Percentiles rank a stretch among this genome's conserved stretches.
phyloP scores from a whole-genome alignment of 2,113 vertebrate genomes.

The Paradoxurus hermaphroditus region DNA sequence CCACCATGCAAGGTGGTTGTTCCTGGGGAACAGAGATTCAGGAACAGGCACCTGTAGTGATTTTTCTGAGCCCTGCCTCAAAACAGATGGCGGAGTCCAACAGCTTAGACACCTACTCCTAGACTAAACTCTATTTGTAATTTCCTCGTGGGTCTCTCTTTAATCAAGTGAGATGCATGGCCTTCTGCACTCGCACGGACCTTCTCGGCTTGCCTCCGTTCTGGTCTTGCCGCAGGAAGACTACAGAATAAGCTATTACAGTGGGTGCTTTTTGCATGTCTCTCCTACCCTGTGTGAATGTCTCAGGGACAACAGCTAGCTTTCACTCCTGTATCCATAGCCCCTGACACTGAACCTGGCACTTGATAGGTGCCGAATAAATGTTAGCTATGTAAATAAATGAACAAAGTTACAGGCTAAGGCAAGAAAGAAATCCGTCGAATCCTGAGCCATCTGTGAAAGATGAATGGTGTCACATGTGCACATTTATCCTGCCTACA shows the following conservation, averaged over 20 bases:
- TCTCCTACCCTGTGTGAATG: background rate
- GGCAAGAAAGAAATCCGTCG: background rate
- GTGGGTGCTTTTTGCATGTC: background rate
- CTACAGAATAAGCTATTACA: background rate
- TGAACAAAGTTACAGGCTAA: background rate
- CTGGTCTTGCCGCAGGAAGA: background rate
- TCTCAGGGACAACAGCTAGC: background rate
- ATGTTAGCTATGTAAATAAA: background rate
- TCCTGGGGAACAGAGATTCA: background rate
- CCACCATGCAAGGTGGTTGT: background rate
- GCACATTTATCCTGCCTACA: fast-evolving
- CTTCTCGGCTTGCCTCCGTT: background rate
- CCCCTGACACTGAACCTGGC: background rate
- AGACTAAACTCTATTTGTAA: background rate
- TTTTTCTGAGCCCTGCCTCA: background rate
- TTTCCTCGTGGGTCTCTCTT: background rate
- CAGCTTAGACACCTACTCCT: background rate
- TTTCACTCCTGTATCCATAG: background rate
- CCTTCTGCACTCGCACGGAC: background rate
- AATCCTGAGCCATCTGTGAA: background rate
- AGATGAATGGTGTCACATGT: background rate
- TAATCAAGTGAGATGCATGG: background rate
- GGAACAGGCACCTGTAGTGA: background rate
- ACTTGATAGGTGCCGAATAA: background rate
- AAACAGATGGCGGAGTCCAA: background rate